Conservation (phyloP, 2,113 vertebrate genomes). For the Paracanthobrama guichenoti region DNA sequence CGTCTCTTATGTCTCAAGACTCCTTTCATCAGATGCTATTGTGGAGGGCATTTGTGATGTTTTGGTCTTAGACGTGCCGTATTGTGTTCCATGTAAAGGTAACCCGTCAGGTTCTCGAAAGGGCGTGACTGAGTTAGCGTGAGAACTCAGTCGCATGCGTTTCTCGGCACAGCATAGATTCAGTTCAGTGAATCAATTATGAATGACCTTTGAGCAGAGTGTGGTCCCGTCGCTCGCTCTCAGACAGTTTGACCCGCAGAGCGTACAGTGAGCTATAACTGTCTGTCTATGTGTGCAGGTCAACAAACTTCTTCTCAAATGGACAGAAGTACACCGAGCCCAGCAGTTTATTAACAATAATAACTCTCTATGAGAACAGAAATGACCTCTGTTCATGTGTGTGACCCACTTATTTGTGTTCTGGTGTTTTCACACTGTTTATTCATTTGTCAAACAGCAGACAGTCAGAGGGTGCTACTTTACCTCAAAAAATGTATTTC, state of each 20-base stretch:
- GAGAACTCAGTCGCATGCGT: slow-evolving; percentile 29
- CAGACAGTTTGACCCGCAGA: slow-evolving; percentile 7
- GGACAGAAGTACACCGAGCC: neutral
- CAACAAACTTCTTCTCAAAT: neutral
- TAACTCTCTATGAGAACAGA: neutral
- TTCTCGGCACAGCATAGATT: slow-evolving; percentile 21
- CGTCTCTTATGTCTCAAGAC: neutral
- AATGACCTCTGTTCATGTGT: neutral
- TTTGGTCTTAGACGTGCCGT: neutral
- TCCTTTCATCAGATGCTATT: neutral
- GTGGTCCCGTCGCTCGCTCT: neutral
- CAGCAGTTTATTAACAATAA: neutral
- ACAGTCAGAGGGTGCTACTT: neutral
- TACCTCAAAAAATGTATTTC: neutral
- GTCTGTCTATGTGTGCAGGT: neutral
- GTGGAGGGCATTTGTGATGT: neutral
- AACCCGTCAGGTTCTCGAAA: slow-evolving; percentile 32
- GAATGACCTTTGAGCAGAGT: slow-evolving; percentile 36
- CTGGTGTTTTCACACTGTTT: neutral
- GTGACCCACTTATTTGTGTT: neutral
- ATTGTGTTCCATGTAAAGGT: slow-evolving; percentile 5
- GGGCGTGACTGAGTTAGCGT: slow-evolving; percentile 38
- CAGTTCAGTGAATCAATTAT: slow-evolving; percentile 50
- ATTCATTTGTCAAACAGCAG: slow-evolving; percentile 6
- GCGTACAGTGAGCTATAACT: neutral